Percentiles rank a stretch among this genome's conserved stretches.
phyloP scores from a whole-genome alignment of 2,113 vertebrate species.

The Coptodon rendalli region DNA sequence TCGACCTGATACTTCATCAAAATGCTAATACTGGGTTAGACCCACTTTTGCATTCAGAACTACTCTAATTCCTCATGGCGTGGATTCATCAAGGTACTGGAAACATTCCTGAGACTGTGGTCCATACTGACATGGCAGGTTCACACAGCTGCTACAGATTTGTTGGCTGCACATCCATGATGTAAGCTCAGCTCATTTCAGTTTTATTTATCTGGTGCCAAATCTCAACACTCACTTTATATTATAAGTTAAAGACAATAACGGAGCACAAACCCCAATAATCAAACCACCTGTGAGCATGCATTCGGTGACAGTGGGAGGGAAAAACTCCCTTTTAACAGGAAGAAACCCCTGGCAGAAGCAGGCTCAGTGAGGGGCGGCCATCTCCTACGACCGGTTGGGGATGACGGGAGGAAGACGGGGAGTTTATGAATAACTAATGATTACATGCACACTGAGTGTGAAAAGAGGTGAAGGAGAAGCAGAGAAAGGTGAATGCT shows the following conservation, averaged over 20 bases:
- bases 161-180: neutral
- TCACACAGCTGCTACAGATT: neutral
- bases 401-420: accelerated
- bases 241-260: neutral
- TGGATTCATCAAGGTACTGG: neutral
- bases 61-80: neutral
- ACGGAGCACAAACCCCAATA: neutral
- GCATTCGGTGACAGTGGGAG: neutral
- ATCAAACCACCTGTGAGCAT: neutral
- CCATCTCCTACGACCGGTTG: accelerated
- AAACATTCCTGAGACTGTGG: accelerated
- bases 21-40: neutral
- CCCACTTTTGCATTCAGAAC: neutral
- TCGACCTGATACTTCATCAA: neutral
- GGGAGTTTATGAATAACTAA: neutral
- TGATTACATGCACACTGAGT: neutral
- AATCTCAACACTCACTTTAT: neutral
- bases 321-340: accelerated
- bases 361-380: neutral
- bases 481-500: neutral
- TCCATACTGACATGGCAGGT: neutral
- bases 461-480: neutral
- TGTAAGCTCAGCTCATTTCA: neutral
- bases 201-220: neutral
- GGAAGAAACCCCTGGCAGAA: neutral